Evolutionary conservation across 2,888 invertebrate species (phyloP), one percentile per base, ranked within the genome.

Genomic region (Diaperis boleti): DNA sequence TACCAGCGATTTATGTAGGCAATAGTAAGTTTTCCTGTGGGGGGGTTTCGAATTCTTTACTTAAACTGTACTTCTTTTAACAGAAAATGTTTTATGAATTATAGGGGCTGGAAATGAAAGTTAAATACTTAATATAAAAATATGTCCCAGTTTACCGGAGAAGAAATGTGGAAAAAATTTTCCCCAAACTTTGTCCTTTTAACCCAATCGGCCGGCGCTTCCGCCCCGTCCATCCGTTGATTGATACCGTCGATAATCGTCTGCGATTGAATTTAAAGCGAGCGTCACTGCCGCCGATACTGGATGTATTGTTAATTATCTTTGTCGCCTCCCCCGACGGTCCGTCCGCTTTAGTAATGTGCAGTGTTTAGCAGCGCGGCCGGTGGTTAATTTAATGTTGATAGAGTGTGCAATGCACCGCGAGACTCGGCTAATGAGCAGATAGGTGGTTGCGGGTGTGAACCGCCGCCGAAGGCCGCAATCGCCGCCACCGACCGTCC

Each of bases 311-410:
- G 33, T 33, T 33, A 33, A 33, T 33, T 33, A 33, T 33, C 33
- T 33, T 26, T 26, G 26, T 26, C 26, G 26, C 33, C 2, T 11
- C 33, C 10, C 11, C 33, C 15, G 14, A 10, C 31, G 44, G 10
- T n/a, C 35, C 15, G 39, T 57, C 39, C 62, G 56, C 56, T 57
- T 54, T 54, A 47, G 67, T 67, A 67, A 68, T 64, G 66, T 64
- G 69, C 59, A 62, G 61, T 69, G 71, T 69, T 69, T 69, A 70
- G 69, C 52, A 69, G 59, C 63, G 66, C 67, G 67, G 69, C 65
- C 44, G 68, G 68, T 67, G 72, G 74, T 74, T 75, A 74, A 76
- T 76, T 76, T 73, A 72, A 73, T 72, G 75, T 75, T 74, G 75
- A 76, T 75, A 69, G 72, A 76, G 74, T 74, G 73, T 69, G 71